These are phyloP conservation scores for Amblyopsis hoosieri DNA, from an alignment of 2,797 vertebrate species.

Conservation along the genomic window DNA sequence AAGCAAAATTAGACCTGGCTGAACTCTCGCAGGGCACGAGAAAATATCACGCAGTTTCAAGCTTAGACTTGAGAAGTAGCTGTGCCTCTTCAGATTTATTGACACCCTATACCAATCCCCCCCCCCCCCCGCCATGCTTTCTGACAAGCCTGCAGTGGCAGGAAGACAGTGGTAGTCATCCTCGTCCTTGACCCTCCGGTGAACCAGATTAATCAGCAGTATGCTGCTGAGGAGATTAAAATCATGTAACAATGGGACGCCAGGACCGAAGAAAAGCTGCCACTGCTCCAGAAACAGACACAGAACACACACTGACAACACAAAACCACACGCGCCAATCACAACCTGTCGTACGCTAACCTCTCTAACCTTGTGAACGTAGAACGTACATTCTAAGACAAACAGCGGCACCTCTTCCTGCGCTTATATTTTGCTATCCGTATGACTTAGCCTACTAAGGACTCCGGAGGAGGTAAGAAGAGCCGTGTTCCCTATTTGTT, in stretches of 20 bases:
- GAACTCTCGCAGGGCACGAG: neutral
- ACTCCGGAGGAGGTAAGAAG: no score
- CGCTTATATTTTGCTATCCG: no score
- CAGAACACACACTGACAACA: neutral
- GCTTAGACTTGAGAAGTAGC: constrained; percentile 18
- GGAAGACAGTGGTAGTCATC: constrained; percentile 45
- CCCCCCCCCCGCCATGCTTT: neutral
- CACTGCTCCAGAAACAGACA: constrained; percentile 32
- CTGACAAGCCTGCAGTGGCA: constrained; percentile 41
- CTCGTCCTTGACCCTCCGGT: constrained; percentile 76
- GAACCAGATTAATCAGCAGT: constrained; percentile 71
- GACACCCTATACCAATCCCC: constrained; percentile 9
- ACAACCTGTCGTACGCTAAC: constrained; percentile 30
- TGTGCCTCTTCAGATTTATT: constrained; percentile 44
- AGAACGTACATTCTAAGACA: constrained; percentile 20
- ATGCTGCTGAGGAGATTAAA: constrained; percentile 70
- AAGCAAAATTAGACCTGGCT: neutral
- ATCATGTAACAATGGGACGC: constrained; percentile 60
- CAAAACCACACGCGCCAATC: constrained; percentile 15
- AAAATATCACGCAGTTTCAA: constrained; percentile 7
- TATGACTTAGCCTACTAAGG: no score
- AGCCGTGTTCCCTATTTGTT: no score
- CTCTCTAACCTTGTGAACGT: constrained; percentile 26
- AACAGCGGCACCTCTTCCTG: constrained; percentile 18
- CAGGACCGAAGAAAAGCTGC: constrained; percentile 20